Evolutionary conservation across 1,140 invertebrate genomes (phyloP).

Genomic region (Cotesia chilonis): DNA sequence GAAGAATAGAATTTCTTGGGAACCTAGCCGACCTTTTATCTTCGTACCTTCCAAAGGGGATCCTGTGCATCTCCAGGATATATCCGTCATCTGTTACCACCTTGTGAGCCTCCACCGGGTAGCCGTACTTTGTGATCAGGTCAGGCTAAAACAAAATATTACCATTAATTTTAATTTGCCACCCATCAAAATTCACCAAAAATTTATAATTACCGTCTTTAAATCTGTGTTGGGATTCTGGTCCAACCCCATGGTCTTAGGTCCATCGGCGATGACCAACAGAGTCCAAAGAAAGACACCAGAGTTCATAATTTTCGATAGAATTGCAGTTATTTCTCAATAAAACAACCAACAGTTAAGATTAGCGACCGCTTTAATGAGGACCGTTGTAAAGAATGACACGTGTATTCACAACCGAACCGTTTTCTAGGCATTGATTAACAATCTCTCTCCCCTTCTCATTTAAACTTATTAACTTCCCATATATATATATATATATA

Average conservation of each 20-base stretch:
- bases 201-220: slow-evolving; percentile 49
- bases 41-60: slow-evolving; percentile 60
- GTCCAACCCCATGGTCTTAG: slow-evolving; percentile 39
- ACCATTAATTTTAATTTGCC: background rate
- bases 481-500: no score
- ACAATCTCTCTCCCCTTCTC: slow-evolving; percentile 7
- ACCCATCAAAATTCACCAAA: background rate
- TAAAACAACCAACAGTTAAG: no score
- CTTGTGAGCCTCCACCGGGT: slow-evolving; percentile 67
- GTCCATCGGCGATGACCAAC: slow-evolving; percentile 9
- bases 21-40: slow-evolving; percentile 3
- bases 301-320: background rate
- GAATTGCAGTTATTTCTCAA: no score
- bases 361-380: no score
- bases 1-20: slow-evolving; percentile 63
- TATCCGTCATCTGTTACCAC: slow-evolving; percentile 76
- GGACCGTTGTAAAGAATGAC: background rate
- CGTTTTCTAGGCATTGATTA: background rate
- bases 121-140: slow-evolving; percentile 66
- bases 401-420: background rate
- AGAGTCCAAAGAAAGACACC: background rate
- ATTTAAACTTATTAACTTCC: background rate
- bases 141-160: slow-evolving; percentile 57
- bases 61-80: slow-evolving; percentile 73
- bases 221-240: slow-evolving; percentile 54